A percentile compares a stretch with the other conserved stretches of the same genome.
These are phyloP conservation scores for Tenthredo mesomela DNA, from an alignment of 2,888 invertebrate species.

Conservation along the genomic window DNA sequence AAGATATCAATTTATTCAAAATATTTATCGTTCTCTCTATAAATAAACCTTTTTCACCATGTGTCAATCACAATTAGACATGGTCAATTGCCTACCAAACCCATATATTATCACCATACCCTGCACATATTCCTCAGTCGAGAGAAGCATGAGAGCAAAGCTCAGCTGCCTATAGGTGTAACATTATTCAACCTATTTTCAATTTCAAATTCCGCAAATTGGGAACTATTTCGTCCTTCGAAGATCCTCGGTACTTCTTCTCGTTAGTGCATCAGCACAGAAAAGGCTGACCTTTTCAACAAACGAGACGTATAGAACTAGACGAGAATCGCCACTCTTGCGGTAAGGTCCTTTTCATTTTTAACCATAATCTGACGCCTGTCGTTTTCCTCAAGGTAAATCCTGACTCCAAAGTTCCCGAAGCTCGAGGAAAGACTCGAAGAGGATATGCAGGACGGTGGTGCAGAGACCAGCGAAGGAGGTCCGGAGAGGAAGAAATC, in stretches of 20 bases:
- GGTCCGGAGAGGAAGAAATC: constrained; percentile 50
- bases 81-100: constrained; percentile 76
- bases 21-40: constrained; percentile 59
- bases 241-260: neutral
- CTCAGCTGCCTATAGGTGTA: neutral
- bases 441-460: constrained; percentile 58
- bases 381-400: neutral
- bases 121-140: neutral
- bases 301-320: neutral
- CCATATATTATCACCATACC: neutral
- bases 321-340: neutral
- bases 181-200: neutral
- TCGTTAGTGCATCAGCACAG: neutral
- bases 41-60: constrained; percentile 74
- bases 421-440: neutral
- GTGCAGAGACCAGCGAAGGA: constrained; percentile 40
- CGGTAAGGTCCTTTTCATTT: neutral
- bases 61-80: constrained; percentile 58
- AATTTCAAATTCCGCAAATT: neutral
- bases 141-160: neutral
- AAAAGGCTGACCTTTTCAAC: neutral
- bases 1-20: constrained; percentile 75
- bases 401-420: constrained; percentile 8
- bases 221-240: neutral
- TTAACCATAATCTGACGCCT: constrained; percentile 2